Base-by-base conservation (phyloP, 2,888 invertebrate species). In the Acanthopleura granulata region DNA sequence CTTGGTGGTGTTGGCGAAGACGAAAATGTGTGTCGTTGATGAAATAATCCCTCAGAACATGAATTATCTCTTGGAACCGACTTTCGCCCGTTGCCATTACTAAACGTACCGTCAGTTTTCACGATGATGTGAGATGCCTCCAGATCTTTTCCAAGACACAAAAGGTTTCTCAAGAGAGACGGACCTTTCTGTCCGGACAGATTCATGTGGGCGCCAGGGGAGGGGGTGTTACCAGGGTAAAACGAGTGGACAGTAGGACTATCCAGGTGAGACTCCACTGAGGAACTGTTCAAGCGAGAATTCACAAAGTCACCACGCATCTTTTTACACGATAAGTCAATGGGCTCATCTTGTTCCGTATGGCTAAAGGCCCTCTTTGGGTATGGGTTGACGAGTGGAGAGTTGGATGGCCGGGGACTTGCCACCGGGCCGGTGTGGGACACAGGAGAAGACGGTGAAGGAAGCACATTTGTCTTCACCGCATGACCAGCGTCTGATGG, bases 241-340 rank as follows among this genome's bases (percentile, higher is more conserved):
- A 40, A 40, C 40, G 40, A 40, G 40, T 40, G 40, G n/a, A 40
- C 40, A 6, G 40, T 3, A 12, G 57, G 57, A 57, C 57, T 57
- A 57, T 18, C 57, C 57, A 57, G 3, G 71, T 25, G 57, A 70
- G 51, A 71, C 69, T 74, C 49, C 72, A 57, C 72, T 74, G 74
- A 22, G 61, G 66, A 73, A 49, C n/a, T 57, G 61, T 49, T 22
- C 27, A 49, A 22, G 51, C 73, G 57, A 51, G 72, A 62, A 29
- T 72, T 62, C 11, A 76, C 25, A 3, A 27, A 27, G 25, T 66
- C 66, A 6, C 22, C 25, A 6, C 66, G 22, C 66, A 66, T 66
- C 25, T 66, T 66, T 25, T 86, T 87, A 74, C 82, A 84, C 11
- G 87, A 87, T 27, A 88, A 77, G 76, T 88, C 88, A 75, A 88